These are phyloP conservation scores for Plemyria rubiginata DNA, from an alignment of 2,888 invertebrate genomes.

Conservation along the genomic window DNA sequence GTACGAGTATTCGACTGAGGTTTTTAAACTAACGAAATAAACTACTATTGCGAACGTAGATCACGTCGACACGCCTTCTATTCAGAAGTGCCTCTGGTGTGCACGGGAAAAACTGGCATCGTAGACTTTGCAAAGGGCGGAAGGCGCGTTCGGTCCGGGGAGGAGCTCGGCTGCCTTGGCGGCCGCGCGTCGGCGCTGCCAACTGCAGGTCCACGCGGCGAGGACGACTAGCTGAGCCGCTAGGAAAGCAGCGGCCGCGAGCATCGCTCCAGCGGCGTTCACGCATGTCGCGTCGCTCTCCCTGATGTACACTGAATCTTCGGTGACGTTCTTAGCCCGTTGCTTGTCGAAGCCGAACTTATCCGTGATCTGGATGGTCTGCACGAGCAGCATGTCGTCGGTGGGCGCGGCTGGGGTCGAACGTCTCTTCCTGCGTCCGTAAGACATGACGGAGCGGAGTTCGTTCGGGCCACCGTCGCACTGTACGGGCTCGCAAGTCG, in stretches of 20 bases:
- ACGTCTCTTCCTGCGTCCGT: constrained; percentile 92
- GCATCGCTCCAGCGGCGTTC: constrained; percentile 91
- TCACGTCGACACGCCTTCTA: constrained; percentile 70
- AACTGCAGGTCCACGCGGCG: constrained; percentile 94
- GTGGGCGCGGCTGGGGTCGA: constrained; percentile 84
- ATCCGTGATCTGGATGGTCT: constrained; percentile 96
- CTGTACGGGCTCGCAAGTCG: constrained; percentile 95
- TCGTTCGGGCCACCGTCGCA: constrained; percentile 95
- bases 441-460: constrained; percentile 92
- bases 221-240: constrained; percentile 94
- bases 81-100: constrained; percentile 84
- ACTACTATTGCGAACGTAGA: constrained; percentile 82
- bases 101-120: constrained; percentile 93
- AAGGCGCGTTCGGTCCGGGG: constrained; percentile 84
- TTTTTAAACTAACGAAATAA: constrained; percentile 76
- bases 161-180: constrained; percentile 88
- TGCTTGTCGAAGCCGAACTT: constrained; percentile 94
- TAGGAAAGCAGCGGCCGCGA: constrained; percentile 93
- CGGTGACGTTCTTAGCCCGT: constrained; percentile 86
- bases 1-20: constrained; percentile 76
- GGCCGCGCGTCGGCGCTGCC: constrained; percentile 91
- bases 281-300: constrained; percentile 88
- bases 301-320: constrained; percentile 89
- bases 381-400: constrained; percentile 94
- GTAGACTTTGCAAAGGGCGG: constrained; percentile 93